Conservation (phyloP, 2,113 vertebrate genomes). For the Mormyrus lacerda region DNA sequence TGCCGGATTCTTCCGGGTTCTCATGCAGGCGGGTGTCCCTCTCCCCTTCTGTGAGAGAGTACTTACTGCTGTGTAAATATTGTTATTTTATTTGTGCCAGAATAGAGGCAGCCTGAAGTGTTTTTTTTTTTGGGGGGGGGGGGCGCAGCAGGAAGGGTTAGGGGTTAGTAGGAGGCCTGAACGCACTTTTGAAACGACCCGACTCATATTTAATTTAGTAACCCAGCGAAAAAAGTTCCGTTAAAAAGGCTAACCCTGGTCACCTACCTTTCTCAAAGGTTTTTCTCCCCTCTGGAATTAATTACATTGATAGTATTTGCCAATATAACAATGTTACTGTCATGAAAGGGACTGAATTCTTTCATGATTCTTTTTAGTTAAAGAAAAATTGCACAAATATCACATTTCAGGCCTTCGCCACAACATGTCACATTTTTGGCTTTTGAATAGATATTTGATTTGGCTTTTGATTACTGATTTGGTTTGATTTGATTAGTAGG, state of each 20-base stretch:
- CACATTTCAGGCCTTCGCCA: background rate
- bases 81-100: background rate
- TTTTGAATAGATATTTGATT: conserved; percentile 19
- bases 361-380: background rate
- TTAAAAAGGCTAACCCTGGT: background rate
- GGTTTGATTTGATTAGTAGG: background rate
- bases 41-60: background rate
- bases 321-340: background rate
- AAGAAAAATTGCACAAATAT: background rate
- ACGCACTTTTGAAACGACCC: background rate
- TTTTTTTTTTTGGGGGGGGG: background rate
- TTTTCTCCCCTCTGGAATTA: background rate
- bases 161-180: background rate
- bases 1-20: background rate
- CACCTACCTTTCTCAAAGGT: background rate
- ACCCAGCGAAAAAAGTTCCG: background rate
- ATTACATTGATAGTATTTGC: background rate
- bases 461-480: background rate
- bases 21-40: background rate
- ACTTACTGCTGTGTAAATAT: conserved; percentile 12
- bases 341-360: background rate
- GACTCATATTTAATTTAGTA: background rate
- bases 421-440: background rate
- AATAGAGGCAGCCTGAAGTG: background rate
- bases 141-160: background rate